phyloP scores from a whole-genome alignment of 2,797 vertebrate genomes.

The Podarcis siculus region DNA sequence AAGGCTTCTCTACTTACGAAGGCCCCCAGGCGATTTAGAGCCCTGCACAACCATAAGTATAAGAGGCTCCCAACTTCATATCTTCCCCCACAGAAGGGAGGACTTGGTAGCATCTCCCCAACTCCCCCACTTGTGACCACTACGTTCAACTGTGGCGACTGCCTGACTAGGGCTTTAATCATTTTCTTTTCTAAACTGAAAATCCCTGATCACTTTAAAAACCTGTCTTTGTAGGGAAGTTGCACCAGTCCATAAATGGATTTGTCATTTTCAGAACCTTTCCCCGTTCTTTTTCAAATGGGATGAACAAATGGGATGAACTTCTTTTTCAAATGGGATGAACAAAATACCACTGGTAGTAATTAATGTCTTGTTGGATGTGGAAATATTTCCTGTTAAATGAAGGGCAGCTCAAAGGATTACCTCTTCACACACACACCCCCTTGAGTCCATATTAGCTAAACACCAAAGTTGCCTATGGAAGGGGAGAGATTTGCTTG shows the following conservation, averaged over 20 bases:
- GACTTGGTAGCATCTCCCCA: too few relatives aligned
- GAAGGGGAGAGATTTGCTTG: not conserved
- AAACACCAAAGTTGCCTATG: constrained; percentile 4
- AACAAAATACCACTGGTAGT: not conserved
- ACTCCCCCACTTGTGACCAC: too few relatives aligned
- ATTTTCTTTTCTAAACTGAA: not conserved
- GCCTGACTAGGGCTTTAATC: too few relatives aligned
- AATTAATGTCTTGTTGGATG: not conserved
- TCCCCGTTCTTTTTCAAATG: not conserved
- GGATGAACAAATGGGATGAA: not conserved
- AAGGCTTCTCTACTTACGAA: too few relatives aligned
- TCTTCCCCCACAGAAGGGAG: too few relatives aligned
- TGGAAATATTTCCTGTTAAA: not conserved
- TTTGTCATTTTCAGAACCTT: not conserved
- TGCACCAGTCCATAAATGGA: not conserved
- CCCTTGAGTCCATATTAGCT: constrained; percentile 3
- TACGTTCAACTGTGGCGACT: too few relatives aligned
- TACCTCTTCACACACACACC: not conserved
- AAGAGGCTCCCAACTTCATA: too few relatives aligned
- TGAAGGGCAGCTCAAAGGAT: not conserved
- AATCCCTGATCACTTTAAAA: not conserved
- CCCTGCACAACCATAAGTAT: too few relatives aligned
- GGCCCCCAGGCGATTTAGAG: too few relatives aligned
- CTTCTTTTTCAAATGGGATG: not conserved
- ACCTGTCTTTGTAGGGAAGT: not conserved